phyloP scores from a whole-genome alignment of 1,140 invertebrate genomes.

The Danaus melanippus region DNA sequence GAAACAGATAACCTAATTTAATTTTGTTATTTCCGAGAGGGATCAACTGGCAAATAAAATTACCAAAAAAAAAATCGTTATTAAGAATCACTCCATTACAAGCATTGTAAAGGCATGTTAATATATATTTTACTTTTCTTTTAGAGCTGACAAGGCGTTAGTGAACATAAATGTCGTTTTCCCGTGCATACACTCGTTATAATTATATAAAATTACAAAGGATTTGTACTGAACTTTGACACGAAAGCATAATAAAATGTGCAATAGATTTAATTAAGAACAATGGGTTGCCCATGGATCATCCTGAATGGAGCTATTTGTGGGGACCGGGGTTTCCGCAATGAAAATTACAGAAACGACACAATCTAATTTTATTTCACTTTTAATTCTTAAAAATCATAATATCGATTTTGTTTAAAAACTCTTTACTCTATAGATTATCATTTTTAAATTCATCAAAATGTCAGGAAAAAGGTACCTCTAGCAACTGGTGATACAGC shows the following conservation, averaged over 20 bases:
- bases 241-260: constrained; percentile 51
- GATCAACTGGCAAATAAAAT: constrained; percentile 25
- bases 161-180: too few relatives aligned
- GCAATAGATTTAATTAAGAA: constrained; percentile 45
- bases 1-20: constrained; percentile 69
- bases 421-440: too few relatives aligned
- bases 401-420: too few relatives aligned
- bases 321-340: constrained; percentile 21
- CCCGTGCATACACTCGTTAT: constrained; percentile 26
- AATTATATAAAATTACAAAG: constrained; percentile 51
- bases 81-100: too few relatives aligned
- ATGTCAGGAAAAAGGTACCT: constrained; percentile 74
- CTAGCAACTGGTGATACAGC: constrained; percentile 94
- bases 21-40: constrained; percentile 46
- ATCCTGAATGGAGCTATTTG: constrained; percentile 27
- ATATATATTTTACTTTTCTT: too few relatives aligned
- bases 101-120: too few relatives aligned
- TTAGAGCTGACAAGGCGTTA: too few relatives aligned
- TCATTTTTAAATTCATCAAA: background rate
- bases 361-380: constrained; percentile 20
- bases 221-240: constrained; percentile 38
- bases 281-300: constrained; percentile 37
- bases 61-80: constrained; percentile 14
- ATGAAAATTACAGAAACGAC: constrained; percentile 21
- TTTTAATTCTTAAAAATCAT: background rate